Evolutionary conservation across 2,888 invertebrate species (phyloP), one percentile per base, ranked within the genome.

Genomic region (Xanthorhoe spadicearia): DNA sequence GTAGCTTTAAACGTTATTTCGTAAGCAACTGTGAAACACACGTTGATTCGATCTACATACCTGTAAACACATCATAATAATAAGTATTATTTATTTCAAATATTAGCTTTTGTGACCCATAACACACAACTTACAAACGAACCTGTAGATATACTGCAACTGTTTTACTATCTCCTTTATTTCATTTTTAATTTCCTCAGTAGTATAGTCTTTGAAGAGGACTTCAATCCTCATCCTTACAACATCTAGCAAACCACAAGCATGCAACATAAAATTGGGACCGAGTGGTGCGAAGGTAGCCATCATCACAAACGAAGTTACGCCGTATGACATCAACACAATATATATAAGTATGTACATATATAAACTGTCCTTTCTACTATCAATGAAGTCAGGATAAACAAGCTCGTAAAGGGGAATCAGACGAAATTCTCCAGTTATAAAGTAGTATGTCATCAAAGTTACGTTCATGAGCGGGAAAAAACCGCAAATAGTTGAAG

Each of bases 161-260:
- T 38, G 59, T 9, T 61, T 58, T 5, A 68, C 57, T 35, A 73
- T 70, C 15, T 66, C 19, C 10, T 62, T 61, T 3, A 71, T 57
- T 9, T 64, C 63, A 18, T 58, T 43, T 6, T 46, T 35, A 13
- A 63, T 48, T 15, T 68, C 54, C 0, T 38, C 50, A 35, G 13
- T 51, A 17, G 13, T 52, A 2, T 46, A 55, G 38, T 32, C 9
- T 18, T 19, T 48, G 15, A 64, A 71, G 23, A 74, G 55, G 6
- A 19, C 50, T 4, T 65, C 48, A 3, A 64, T 60, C 50, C 53
- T 61, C 19, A 35, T 62, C 23, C 53, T 64, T 0, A 64, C 32
- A 0, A 73, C 52, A 7, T 73, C 74, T n/a, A 75, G 23, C 35
- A 73, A 70, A 0, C 69, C 69, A 57, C 72, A 70, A 8, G 69